These are phyloP conservation scores for Drosophila quinaria DNA, from an alignment of 2,888 invertebrate species.

Conservation along the genomic window DNA sequence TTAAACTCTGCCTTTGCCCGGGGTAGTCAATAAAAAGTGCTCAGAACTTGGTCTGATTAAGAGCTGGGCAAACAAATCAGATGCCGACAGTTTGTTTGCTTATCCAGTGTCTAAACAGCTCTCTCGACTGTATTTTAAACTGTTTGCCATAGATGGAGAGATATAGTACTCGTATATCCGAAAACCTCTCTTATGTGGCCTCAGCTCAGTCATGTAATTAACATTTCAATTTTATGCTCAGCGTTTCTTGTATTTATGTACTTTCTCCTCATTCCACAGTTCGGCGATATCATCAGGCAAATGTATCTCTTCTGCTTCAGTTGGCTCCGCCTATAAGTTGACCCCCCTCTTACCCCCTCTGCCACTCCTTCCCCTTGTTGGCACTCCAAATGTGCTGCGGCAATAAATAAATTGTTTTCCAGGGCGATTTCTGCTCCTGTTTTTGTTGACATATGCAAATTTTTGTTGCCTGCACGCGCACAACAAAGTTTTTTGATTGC, in stretches of 20 bases:
- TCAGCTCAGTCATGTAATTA: conserved; percentile 65
- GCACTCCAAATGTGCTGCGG: conserved; percentile 32
- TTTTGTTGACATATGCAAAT: conserved; percentile 79
- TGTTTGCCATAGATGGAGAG: conserved; percentile 53
- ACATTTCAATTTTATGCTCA: conserved; percentile 72
- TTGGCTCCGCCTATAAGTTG: conserved; percentile 27
- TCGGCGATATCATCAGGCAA: conserved; percentile 49
- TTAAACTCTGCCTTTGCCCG: conserved; percentile 43
- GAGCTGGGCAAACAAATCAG: conserved; percentile 78
- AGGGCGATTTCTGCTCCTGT: conserved; percentile 58
- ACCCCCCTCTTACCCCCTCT: conserved; percentile 5
- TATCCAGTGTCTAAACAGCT: conserved; percentile 76
- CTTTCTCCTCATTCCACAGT: conserved; percentile 15
- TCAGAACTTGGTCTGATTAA: conserved; percentile 67
- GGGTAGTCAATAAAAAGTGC: conserved; percentile 60
- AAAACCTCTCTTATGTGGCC: conserved; percentile 16
- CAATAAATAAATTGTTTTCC: conserved; percentile 72
- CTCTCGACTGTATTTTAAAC: conserved; percentile 76
- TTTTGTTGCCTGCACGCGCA: conserved; percentile 57
- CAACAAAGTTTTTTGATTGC: conserved; percentile 70
- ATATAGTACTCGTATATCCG: no score
- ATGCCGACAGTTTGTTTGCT: conserved; percentile 63
- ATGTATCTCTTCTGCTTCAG: conserved; percentile 75
- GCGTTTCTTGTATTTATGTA: conserved; percentile 28
- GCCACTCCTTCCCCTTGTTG: not conserved